phyloP scores from a whole-genome alignment of 2,888 invertebrate genomes.

The Isoperla grammatica region DNA sequence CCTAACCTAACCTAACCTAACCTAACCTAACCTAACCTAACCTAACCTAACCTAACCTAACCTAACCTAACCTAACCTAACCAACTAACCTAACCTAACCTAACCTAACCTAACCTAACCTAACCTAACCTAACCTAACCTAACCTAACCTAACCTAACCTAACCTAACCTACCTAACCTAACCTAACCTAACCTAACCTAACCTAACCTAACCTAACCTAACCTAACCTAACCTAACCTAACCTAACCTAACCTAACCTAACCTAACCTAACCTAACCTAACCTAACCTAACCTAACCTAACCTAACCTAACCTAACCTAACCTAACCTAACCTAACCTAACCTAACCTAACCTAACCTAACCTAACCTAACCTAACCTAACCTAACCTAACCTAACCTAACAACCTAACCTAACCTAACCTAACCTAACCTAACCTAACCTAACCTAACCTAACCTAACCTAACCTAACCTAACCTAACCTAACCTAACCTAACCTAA shows the following conservation, averaged over 20 bases:
- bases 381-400: too few species aligned
- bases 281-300: too few species aligned
- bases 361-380: too few species aligned
- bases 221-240: slow-evolving; percentile 33
- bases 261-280: too few species aligned
- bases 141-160: slow-evolving; percentile 18
- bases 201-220: slow-evolving; percentile 19
- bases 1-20: slow-evolving; percentile 19
- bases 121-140: slow-evolving; percentile 29
- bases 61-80: slow-evolving; percentile 32
- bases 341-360: too few species aligned
- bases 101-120: slow-evolving; percentile 19
- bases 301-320: too few species aligned
- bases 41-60: slow-evolving; percentile 35
- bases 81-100: slow-evolving; percentile 33
- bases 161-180: slow-evolving; percentile 15
- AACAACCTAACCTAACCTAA: too few species aligned
- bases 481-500: too few species aligned
- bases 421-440: too few species aligned
- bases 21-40: slow-evolving; percentile 28
- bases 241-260: slow-evolving; percentile 3
- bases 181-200: slow-evolving; percentile 12
- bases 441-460: too few species aligned
- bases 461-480: too few species aligned
- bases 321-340: too few species aligned